These are phyloP conservation scores for Ariolimax columbianus DNA, from an alignment of 2,888 invertebrate genomes.

Conservation along the genomic window DNA sequence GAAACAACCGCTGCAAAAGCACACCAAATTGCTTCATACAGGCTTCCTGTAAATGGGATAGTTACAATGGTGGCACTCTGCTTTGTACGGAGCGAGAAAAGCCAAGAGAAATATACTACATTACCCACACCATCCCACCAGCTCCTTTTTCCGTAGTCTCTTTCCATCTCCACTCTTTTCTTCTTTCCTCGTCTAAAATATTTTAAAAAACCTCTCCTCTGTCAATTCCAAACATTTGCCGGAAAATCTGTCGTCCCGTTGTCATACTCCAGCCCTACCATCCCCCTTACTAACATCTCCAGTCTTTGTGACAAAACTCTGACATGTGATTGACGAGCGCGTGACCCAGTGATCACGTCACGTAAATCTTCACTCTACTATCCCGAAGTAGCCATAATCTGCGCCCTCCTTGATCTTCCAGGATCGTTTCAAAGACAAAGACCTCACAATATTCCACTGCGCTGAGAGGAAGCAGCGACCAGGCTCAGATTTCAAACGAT, in stretches of 20 bases:
- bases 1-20: too few relatives aligned
- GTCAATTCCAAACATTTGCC: neutral
- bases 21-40: too few relatives aligned
- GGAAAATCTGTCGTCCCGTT: neutral
- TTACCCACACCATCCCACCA: too few relatives aligned
- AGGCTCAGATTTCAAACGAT: constrained; percentile 22
- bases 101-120: too few relatives aligned
- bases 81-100: too few relatives aligned
- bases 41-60: too few relatives aligned
- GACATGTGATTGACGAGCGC: constrained; percentile 48
- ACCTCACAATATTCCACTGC: neutral
- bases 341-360: constrained; percentile 33
- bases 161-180: neutral
- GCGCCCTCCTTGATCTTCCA: constrained; percentile 6
- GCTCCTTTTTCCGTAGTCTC: too few relatives aligned
- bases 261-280: neutral
- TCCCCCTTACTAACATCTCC: neutral
- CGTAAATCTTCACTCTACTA: constrained; percentile 37
- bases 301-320: constrained; percentile 44
- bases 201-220: neutral
- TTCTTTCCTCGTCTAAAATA: neutral
- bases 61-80: too few relatives aligned
- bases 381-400: constrained; percentile 42
- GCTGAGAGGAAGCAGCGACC: neutral
- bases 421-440: constrained; percentile 38